These are phyloP conservation scores for Cyprinus carpio DNA, from an alignment of 2,113 vertebrate species.

Conservation along the genomic window DNA sequence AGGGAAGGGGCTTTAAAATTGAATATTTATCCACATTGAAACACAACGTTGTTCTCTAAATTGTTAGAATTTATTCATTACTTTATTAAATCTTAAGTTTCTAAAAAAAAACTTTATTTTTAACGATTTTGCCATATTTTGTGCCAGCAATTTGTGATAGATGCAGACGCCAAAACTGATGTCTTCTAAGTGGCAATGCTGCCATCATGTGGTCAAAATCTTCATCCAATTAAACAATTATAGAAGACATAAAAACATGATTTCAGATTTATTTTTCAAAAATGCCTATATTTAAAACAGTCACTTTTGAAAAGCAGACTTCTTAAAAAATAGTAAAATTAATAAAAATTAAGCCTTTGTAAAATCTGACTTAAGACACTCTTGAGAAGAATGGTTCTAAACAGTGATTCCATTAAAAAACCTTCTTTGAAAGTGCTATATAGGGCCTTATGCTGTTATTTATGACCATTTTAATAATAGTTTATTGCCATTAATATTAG, in stretches of 20 bases:
- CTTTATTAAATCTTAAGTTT: neutral
- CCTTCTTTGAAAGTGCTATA: neutral
- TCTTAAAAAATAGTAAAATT: neutral
- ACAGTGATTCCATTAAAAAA: neutral
- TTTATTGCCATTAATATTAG: too few relatives aligned
- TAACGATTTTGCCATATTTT: neutral
- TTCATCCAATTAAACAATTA: neutral
- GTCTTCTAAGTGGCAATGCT: neutral
- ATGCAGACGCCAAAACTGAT: neutral
- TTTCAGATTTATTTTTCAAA: neutral
- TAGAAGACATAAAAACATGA: neutral
- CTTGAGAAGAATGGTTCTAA: neutral
- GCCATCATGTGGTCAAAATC: conserved; percentile 16
- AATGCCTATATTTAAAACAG: neutral
- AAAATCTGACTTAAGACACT: neutral
- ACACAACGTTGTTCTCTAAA: neutral
- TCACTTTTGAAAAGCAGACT: neutral
- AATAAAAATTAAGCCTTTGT: neutral
- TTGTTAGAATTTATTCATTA: neutral
- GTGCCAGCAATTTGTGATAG: neutral
- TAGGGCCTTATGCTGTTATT: too few relatives aligned
- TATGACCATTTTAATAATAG: too few relatives aligned
- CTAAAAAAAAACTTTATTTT: neutral
- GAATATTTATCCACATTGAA: neutral
- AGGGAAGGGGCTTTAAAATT: neutral